Conservation (phyloP, 2,113 vertebrate genomes). For the Geococcyx californianus region DNA sequence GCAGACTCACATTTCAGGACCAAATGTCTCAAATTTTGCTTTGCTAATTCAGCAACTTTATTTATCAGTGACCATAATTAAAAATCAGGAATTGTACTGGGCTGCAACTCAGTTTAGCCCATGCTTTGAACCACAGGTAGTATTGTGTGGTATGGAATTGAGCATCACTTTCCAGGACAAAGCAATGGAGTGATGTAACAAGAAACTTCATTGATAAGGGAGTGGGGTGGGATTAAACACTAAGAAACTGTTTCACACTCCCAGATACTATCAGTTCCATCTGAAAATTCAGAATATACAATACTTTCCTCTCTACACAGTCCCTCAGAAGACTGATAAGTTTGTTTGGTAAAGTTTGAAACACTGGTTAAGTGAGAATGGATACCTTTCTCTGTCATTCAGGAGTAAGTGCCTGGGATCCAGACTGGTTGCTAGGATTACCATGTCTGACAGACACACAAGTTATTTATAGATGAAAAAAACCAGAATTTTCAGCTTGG, state of each 20-base stretch:
- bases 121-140: rapidly evolving
- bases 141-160: rapidly evolving
- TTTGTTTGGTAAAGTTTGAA: not conserved
- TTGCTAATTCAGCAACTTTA: not conserved
- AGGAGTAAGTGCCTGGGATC: not conserved
- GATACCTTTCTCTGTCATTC: not conserved
- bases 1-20: not conserved
- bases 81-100: not conserved
- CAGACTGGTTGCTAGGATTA: not conserved
- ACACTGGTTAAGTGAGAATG: not conserved
- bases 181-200: not conserved
- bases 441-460: not conserved
- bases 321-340: not conserved
- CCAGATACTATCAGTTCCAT: not conserved
- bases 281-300: not conserved
- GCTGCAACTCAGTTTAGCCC: rapidly evolving
- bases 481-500: conserved; percentile 33
- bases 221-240: not conserved
- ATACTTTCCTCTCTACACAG: not conserved
- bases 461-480: conserved; percentile 34
- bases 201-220: not conserved
- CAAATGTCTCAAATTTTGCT: not conserved
- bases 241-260: not conserved
- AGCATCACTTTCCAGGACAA: not conserved
- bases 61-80: not conserved